Base-by-base conservation (phyloP, 2,797 vertebrate genomes). In the Coregonus suidteri region DNA sequence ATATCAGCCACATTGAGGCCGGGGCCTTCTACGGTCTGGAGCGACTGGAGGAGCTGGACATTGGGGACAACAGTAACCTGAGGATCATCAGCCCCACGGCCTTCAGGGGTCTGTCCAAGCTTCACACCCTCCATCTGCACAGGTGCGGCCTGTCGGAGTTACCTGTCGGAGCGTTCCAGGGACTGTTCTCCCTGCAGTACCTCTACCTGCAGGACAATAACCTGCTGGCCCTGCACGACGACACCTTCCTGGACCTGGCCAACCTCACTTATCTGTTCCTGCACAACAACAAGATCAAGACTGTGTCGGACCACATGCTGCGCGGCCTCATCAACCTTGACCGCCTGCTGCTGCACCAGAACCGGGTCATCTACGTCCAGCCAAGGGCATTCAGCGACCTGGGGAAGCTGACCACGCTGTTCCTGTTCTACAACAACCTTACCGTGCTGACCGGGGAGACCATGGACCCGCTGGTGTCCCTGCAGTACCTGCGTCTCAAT, bases 211-310 rank as follows among this genome's bases (percentile, higher is more conserved):
- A 99, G 93, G 97, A 99, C 90, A 99, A 99, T 81, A 94, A 95
- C 81, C 93, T 99, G 69, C 93, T 95, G 83, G 93, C 93, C 0
- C 93, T 99, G 87, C 95, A 96, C 16, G 96, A 98, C 0, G 96
- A 99, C 89, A 95, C 96, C 78, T 99, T 99, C 90, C 90, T 96
- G 13, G 98, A 99, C 90, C 96, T 99, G 18, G 97, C 97, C 51
- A 99, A 99, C 93, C 98, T 99, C 86, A 99, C 98, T 0, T 97
- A 96, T 91, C 94, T 99, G 84, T 98, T 99, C 91, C 93, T 99
- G 85, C 97, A 99, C 1, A 98, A 98, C 73, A 99, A 99, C 92
- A 97, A 96, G 88, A 98, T 99, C 88, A 96, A 96, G 86, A 95
- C 94, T 54, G 94, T 99, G 84, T 97, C 97, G 0, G 97, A 99